A percentile compares a stretch with the other conserved stretches of the same genome.
phyloP scores from a whole-genome alignment of 2,797 vertebrate genomes.

The Myotis myotis region DNA sequence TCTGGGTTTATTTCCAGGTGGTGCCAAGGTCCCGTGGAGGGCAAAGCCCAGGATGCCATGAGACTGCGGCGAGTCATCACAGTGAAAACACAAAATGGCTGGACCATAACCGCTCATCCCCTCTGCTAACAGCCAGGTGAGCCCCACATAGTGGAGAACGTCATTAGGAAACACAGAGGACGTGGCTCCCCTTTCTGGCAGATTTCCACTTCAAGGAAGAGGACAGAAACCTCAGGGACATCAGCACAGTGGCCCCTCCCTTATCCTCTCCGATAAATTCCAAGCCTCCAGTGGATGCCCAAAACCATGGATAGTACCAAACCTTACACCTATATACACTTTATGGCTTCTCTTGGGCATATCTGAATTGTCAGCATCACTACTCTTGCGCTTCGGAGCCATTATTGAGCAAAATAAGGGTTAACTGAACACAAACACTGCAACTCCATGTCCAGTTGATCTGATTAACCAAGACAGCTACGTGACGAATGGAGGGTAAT shows the following conservation, averaged over 20 bases:
- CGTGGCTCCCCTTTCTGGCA: not conserved
- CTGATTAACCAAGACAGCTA: not conserved
- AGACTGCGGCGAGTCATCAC: not conserved
- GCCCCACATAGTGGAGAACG: accelerated
- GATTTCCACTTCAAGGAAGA: not conserved
- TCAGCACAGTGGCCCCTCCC: no score
- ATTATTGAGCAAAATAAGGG: not conserved
- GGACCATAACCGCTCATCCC: not conserved
- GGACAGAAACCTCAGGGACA: not conserved
- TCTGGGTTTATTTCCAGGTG: not conserved
- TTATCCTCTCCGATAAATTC: not conserved
- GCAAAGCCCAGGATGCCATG: not conserved
- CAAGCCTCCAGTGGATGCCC: not conserved
- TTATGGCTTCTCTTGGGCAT: not conserved
- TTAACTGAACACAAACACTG: not conserved
- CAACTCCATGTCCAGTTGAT: not conserved
- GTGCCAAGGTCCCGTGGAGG: not conserved
- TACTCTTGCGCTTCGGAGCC: not conserved
- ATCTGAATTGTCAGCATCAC: not conserved
- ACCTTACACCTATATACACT: not conserved
- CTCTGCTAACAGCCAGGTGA: conserved; percentile 44
- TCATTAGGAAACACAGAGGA: conserved; percentile 13
- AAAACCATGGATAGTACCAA: not conserved
- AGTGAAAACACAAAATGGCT: not conserved
- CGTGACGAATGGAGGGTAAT: not conserved